phyloP scores from a whole-genome alignment of 2,888 invertebrate species.

The Mantis religiosa region DNA sequence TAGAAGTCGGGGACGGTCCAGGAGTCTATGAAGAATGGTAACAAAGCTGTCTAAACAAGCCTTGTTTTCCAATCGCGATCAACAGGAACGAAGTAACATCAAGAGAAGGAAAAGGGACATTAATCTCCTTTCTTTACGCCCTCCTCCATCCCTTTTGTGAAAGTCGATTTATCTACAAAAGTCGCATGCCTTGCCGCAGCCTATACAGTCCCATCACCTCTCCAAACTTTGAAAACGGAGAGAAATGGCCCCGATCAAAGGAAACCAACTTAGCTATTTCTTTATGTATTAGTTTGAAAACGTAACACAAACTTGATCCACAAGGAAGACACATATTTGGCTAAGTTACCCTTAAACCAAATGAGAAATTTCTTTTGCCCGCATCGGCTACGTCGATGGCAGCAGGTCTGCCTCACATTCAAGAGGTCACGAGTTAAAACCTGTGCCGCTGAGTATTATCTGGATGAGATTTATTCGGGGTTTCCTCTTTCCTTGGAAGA shows the following conservation, averaged over 20 bases:
- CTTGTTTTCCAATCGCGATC: background rate
- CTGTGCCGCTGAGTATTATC: too few relatives aligned
- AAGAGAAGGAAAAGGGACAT: background rate
- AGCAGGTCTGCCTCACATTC: too few relatives aligned
- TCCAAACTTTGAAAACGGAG: background rate
- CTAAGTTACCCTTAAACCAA: too few relatives aligned
- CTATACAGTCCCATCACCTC: background rate
- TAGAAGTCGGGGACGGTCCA: background rate
- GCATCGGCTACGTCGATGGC: too few relatives aligned
- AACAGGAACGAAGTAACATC: background rate
- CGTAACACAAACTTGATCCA: background rate
- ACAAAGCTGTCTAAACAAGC: background rate
- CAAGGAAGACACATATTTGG: too few relatives aligned
- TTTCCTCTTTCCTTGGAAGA: too few relatives aligned
- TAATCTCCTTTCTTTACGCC: background rate
- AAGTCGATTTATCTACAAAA: background rate
- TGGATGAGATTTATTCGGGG: too few relatives aligned
- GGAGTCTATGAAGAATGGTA: too few relatives aligned
- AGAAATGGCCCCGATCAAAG: background rate
- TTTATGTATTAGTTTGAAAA: background rate
- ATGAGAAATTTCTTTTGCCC: too few relatives aligned
- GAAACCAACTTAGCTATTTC: background rate
- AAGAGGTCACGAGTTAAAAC: too few relatives aligned
- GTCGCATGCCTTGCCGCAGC: background rate
- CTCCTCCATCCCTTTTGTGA: background rate